Percentiles rank a stretch among this genome's conserved stretches.
Evolutionary conservation across 2,113 vertebrate species (phyloP).

Genomic region (Centropus unirufus): DNA sequence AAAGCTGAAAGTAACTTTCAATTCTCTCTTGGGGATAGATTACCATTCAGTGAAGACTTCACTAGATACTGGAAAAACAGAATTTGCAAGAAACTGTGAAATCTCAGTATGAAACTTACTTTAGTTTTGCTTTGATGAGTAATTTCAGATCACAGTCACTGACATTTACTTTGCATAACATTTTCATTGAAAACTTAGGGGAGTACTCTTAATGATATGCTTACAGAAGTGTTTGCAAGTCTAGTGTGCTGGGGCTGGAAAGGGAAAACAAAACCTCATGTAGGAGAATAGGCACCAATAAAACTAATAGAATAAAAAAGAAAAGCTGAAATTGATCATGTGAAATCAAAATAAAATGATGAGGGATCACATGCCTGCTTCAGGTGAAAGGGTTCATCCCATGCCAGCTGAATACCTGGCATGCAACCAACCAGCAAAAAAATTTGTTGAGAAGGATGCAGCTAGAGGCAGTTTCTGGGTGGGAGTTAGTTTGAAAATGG

Average conservation of each 20-base stretch:
- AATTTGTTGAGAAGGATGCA: neutral
- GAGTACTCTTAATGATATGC: neutral
- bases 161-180: neutral
- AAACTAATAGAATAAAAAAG: neutral
- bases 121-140: neutral
- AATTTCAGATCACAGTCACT: neutral
- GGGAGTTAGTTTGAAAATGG: neutral
- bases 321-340: neutral
- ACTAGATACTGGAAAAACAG: neutral
- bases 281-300: neutral
- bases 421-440: neutral
- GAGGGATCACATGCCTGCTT: neutral
- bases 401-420: neutral
- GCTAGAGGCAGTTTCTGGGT: neutral
- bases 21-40: neutral
- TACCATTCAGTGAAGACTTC: neutral
- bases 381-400: neutral
- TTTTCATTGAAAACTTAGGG: neutral
- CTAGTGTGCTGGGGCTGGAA: neutral
- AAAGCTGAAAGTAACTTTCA: neutral
- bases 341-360: neutral
- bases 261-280: neutral
- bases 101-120: neutral
- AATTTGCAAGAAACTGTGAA: neutral
- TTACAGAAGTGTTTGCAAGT: neutral